These are phyloP conservation scores for Falco rusticolus DNA, from an alignment of 2,797 vertebrate species.

Conservation along the genomic window DNA sequence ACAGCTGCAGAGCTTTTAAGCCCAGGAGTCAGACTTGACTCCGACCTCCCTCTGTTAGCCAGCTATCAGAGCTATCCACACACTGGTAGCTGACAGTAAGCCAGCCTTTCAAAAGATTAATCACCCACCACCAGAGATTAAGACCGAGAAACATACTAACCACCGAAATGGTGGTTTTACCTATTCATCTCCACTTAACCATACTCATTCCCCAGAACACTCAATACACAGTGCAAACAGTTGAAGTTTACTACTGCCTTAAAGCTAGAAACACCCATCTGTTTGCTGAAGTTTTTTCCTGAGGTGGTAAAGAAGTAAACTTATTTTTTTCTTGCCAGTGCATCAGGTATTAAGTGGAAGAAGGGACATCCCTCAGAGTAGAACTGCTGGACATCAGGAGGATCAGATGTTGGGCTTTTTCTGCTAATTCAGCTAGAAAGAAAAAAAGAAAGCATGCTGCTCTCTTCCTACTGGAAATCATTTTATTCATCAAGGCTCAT, in stretches of 20 bases:
- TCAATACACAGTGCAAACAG: not conserved
- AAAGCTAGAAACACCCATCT: not conserved
- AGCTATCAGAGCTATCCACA: not conserved
- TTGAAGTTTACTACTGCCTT: not conserved
- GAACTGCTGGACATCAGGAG: not conserved
- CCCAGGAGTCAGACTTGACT: not conserved
- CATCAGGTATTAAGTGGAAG: not conserved
- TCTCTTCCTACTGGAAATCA: slow-evolving; percentile 10
- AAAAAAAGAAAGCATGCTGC: not conserved
- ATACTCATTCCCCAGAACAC: not conserved
- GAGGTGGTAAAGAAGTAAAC: not conserved
- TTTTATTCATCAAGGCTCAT: not conserved
- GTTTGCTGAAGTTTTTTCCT: not conserved
- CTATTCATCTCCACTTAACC: not conserved
- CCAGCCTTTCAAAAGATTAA: not conserved
- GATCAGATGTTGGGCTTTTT: not conserved
- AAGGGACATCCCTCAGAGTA: not conserved
- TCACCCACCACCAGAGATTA: not conserved
- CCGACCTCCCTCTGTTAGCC: not conserved
- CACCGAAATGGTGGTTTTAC: not conserved
- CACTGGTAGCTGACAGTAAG: not conserved
- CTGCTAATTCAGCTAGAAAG: not conserved
- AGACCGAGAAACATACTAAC: not conserved
- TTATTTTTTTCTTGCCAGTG: not conserved
- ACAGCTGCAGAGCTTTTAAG: not conserved